Conservation (phyloP, 2,113 vertebrate genomes). For the Saccopteryx leptura region DNA sequence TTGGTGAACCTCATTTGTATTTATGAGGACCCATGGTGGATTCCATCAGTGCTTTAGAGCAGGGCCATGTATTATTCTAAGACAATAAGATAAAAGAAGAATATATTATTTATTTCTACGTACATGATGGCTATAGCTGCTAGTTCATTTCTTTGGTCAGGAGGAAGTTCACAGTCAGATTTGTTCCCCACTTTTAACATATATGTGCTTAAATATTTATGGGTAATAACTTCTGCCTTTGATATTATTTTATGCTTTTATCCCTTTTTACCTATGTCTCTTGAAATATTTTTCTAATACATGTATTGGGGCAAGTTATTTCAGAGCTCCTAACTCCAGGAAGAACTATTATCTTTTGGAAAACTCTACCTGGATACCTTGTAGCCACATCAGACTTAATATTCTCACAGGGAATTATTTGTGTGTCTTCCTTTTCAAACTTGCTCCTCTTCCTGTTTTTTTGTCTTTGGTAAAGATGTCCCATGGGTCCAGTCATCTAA, state of each 20-base stretch:
- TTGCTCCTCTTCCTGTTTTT: background rate
- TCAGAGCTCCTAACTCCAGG: background rate
- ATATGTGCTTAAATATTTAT: background rate
- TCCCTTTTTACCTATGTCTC: background rate
- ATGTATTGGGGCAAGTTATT: background rate
- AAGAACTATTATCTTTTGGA: background rate
- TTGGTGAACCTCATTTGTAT: background rate
- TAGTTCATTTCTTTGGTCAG: background rate
- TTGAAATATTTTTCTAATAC: background rate
- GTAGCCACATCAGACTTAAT: background rate
- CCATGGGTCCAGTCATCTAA: background rate
- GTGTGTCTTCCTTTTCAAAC: background rate
- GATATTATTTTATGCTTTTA: background rate
- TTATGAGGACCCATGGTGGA: conserved; percentile 8
- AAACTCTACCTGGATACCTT: background rate
- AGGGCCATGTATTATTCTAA: background rate
- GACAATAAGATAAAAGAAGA: background rate
- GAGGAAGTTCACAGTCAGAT: conserved; percentile 29
- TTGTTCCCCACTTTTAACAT: background rate
- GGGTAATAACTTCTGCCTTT: background rate
- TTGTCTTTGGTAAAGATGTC: background rate
- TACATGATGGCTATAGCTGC: background rate
- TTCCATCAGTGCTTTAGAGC: background rate
- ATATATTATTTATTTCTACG: background rate
- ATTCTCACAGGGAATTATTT: background rate